Base-by-base conservation (phyloP, 2,797 vertebrate species). In the Neopelma chrysocephalum region DNA sequence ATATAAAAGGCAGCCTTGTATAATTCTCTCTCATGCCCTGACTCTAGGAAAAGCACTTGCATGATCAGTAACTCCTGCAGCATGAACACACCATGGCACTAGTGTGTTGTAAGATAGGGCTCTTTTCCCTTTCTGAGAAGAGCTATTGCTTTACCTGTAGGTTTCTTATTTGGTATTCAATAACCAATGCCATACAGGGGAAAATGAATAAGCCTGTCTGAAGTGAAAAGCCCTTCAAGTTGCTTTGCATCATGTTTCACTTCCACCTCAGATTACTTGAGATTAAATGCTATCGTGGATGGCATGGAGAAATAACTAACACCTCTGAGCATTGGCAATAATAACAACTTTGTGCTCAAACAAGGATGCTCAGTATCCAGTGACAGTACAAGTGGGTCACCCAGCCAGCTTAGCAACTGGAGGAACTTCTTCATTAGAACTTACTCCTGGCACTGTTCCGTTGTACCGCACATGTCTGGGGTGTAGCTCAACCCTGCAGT, bases 211-310 rank as follows among this genome's bases (percentile, higher is more conserved):
- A 94, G 38, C 25, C 40, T 77, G 26, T 81, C 79, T 79, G 66
- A 84, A 83, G 64, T 50, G 68, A 89, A 91, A 95, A 94, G 43
- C 56, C 73, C 40, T 94, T 54, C 62, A 75, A 27, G 62, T 84
- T 96, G 73, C 58, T 86, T 84, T 79, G 66, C 48, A 60, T 93
- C 62, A 8, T 34, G 19, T 95, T 96, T 91, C 85, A 42, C 88
- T 96, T 78, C 90, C 75, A 77, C 60, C 60, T 96, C 78, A 94
- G 83, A 87, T 95, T 95, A 90, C 81, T 45, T 65, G 45, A 94
- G 77, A 96, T 96, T 95, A 92, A 94, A 91, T 75, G 78, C 50
- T 89, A 78, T 71, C 65, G 32, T 3, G 3, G 31, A 45, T 78
- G 57, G 45, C 64, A 91, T 60, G 78, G 18, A 91, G 45, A 94